Evolutionary conservation across 2,113 vertebrate genomes (phyloP).

Genomic region (Amblyopsis rosae): DNA sequence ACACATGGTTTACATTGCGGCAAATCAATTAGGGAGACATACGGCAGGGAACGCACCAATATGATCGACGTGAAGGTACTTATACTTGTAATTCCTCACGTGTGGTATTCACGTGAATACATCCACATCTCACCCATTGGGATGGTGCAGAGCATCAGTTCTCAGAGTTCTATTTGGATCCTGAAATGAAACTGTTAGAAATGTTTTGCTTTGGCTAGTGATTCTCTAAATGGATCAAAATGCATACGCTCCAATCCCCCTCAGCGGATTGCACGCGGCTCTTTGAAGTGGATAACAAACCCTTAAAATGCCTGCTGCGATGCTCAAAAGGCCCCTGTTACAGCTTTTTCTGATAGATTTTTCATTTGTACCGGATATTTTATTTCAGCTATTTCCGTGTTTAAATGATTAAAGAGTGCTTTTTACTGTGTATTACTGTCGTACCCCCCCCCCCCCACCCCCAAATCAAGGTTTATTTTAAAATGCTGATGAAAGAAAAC

Average conservation of each 20-base stretch:
- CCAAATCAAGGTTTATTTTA: conserved; percentile 17
- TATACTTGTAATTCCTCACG: conserved; percentile 24
- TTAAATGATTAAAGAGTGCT: conserved; percentile 59
- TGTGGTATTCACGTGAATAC: conserved; percentile 2
- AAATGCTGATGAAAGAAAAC: not conserved
- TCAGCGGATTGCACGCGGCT: conserved; percentile 40
- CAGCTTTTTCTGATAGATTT: conserved; percentile 62
- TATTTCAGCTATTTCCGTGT: conserved; percentile 47
- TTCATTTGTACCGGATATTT: conserved; percentile 72
- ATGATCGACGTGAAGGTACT: conserved; percentile 17
- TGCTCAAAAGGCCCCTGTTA: conserved; percentile 40
- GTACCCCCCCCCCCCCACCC: conserved; percentile 16
- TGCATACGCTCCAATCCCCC: conserved; percentile 27
- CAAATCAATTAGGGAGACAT: conserved; percentile 13
- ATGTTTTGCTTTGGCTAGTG: conserved; percentile 33
- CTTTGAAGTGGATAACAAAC: conserved; percentile 60
- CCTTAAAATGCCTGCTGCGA: conserved; percentile 40
- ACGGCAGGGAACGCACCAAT: not conserved
- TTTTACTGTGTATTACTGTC: conserved; percentile 27
- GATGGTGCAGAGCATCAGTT: not conserved
- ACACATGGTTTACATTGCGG: conserved; percentile 3
- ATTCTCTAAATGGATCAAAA: conserved; percentile 59
- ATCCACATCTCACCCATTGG: conserved; percentile 4
- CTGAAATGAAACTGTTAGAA: conserved; percentile 5
- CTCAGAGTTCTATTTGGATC: conserved; percentile 4